phyloP scores from a whole-genome alignment of 2,797 vertebrate genomes.

The Amniataba percoides region DNA sequence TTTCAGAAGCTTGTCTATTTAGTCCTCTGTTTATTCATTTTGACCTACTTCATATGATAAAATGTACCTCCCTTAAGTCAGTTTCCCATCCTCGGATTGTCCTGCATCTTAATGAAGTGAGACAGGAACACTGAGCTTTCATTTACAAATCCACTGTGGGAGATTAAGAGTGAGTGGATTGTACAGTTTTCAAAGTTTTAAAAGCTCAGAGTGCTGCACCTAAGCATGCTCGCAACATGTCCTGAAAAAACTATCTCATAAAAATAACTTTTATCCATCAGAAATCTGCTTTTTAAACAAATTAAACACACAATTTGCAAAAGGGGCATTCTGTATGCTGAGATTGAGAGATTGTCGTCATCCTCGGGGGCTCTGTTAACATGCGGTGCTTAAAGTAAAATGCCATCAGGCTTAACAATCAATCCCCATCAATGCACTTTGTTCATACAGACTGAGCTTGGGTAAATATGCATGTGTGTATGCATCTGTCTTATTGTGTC shows the following conservation, averaged over 20 bases:
- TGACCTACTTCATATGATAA: slow-evolving; percentile 16
- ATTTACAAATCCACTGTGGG: slow-evolving; percentile 4
- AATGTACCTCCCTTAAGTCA: slow-evolving; percentile 12
- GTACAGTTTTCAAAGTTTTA: background rate
- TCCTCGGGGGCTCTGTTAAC: background rate
- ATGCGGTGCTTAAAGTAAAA: slow-evolving; percentile 2
- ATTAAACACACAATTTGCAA: background rate
- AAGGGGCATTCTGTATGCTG: background rate
- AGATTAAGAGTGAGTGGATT: background rate
- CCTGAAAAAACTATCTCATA: slow-evolving; percentile 1
- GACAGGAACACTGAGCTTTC: background rate
- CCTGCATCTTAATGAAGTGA: slow-evolving; percentile 2
- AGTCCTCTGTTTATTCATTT: slow-evolving; percentile 2
- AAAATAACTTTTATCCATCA: background rate
- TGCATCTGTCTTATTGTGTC: background rate
- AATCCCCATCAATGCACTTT: slow-evolving; percentile 17
- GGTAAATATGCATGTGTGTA: background rate
- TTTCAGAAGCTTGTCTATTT: slow-evolving; percentile 19
- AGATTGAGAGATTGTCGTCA: background rate
- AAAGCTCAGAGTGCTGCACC: slow-evolving; percentile 5
- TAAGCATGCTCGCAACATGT: background rate
- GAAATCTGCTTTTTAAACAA: background rate
- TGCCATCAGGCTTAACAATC: slow-evolving; percentile 8
- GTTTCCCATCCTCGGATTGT: slow-evolving; percentile 1
- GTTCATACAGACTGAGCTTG: background rate